Conservation (phyloP, 2,113 vertebrate species). For the Phylloscopus whistleri region DNA sequence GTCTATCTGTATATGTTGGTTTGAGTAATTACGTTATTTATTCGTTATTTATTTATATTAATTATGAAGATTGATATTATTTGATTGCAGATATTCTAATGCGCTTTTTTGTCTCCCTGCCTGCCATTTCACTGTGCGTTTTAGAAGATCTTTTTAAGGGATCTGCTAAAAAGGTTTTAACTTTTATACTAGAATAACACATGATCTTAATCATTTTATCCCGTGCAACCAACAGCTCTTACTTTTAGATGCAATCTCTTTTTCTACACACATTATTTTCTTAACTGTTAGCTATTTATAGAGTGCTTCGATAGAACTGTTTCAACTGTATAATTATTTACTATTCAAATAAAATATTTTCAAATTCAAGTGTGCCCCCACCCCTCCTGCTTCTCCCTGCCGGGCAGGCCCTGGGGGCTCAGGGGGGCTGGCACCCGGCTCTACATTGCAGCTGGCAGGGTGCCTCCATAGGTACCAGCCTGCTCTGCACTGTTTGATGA, state of each 20-base stretch:
- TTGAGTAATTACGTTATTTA: slow-evolving; percentile 89
- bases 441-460: background rate
- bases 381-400: background rate
- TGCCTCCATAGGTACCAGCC: background rate
- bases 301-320: slow-evolving; percentile 98
- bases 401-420: background rate
- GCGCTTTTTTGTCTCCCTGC: slow-evolving; percentile 21
- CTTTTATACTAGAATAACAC: slow-evolving; percentile 82
- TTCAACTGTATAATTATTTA: slow-evolving; percentile 94
- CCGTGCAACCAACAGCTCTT: slow-evolving; percentile 89
- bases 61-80: slow-evolving; percentile 92
- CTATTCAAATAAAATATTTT: slow-evolving; percentile 98
- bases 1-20: slow-evolving; percentile 94
- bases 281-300: slow-evolving; percentile 99
- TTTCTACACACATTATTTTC: slow-evolving; percentile 99
- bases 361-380: slow-evolving; percentile 76
- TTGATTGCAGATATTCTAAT: slow-evolving; percentile 69
- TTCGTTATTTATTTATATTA: slow-evolving; percentile 98
- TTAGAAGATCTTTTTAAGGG: slow-evolving; percentile 81
- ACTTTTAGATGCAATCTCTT: slow-evolving; percentile 99
- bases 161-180: slow-evolving; percentile 76
- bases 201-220: slow-evolving; percentile 75
- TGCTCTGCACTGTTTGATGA: background rate
- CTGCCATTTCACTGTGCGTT: slow-evolving; percentile 88
- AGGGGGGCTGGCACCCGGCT: background rate